These are phyloP conservation scores for Scrobipalpa atriplicella DNA, from an alignment of 2,888 invertebrate species.

Conservation along the genomic window DNA sequence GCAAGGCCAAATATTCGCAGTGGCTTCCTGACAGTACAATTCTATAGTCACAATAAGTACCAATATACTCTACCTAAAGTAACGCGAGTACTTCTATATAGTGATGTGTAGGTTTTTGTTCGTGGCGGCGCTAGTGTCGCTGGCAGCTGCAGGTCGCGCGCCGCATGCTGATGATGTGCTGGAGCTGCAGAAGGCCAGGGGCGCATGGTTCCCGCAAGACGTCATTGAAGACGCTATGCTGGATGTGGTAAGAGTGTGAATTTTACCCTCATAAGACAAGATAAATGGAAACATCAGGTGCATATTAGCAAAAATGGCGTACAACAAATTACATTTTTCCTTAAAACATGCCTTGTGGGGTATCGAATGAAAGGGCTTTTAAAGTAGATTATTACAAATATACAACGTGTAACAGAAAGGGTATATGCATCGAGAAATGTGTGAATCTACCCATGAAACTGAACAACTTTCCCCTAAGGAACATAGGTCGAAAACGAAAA, in stretches of 20 bases:
- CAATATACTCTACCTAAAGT: background rate
- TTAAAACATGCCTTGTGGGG: too few species aligned
- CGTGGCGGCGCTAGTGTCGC: conserved; percentile 1
- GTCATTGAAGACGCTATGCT: conserved; percentile 43
- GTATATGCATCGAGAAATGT: too few species aligned
- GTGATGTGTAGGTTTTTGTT: background rate
- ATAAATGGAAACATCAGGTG: too few species aligned
- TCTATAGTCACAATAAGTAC: background rate
- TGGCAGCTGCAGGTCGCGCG: conserved; percentile 36
- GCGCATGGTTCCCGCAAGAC: conserved; percentile 39
- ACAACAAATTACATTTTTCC: too few species aligned
- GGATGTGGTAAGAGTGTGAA: conserved; percentile 55
- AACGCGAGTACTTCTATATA: background rate
- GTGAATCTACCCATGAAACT: too few species aligned
- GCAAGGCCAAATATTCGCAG: background rate
- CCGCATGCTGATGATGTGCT: conserved; percentile 43
- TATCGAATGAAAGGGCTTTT: too few species aligned
- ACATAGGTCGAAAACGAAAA: too few species aligned
- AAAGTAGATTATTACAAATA: too few species aligned
- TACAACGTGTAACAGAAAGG: too few species aligned
- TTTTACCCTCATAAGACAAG: conserved; percentile 29
- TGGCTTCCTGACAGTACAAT: background rate
- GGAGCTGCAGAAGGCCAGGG: conserved; percentile 33
- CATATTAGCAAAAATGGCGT: too few species aligned
- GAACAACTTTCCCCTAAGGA: too few species aligned